phyloP scores from a whole-genome alignment of 2,888 invertebrate species.

The Copidosoma aretas region DNA sequence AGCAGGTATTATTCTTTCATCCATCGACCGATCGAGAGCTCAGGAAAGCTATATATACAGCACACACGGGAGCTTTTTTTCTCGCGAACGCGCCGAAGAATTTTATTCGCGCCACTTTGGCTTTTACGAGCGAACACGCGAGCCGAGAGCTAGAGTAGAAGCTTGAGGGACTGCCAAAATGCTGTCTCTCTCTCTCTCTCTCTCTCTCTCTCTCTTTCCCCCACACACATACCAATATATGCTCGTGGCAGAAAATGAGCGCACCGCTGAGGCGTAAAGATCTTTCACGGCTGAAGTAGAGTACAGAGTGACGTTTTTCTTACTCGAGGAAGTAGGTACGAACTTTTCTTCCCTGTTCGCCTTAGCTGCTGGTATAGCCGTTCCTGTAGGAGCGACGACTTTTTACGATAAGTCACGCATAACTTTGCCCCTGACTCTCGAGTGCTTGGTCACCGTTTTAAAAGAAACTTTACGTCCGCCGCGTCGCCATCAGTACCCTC shows the following conservation, averaged over 20 bases:
- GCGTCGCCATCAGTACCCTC: too few relatives aligned
- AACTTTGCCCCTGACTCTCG: slow-evolving; percentile 16
- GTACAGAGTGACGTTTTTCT: slow-evolving; percentile 24
- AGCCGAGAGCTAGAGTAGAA: too few relatives aligned
- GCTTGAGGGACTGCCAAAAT: not conserved
- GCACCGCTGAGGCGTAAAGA: slow-evolving; percentile 16
- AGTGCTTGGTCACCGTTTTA: too few relatives aligned
- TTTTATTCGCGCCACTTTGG: too few relatives aligned
- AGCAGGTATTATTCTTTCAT: too few relatives aligned
- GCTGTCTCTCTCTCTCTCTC: not conserved
- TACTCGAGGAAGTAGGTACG: not conserved
- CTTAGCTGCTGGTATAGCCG: too few relatives aligned
- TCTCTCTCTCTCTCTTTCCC: not conserved
- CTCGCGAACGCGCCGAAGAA: too few relatives aligned
- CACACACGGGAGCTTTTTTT: too few relatives aligned
- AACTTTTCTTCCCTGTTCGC: not conserved
- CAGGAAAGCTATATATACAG: too few relatives aligned
- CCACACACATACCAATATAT: not conserved
- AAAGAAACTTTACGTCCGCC: too few relatives aligned
- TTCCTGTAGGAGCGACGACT: not conserved
- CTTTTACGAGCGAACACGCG: too few relatives aligned
- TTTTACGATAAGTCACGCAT: slow-evolving; percentile 34
- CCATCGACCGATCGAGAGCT: too few relatives aligned
- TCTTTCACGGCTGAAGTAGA: slow-evolving; percentile 30
- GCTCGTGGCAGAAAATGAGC: slow-evolving; percentile 1